Conservation (phyloP, 2,797 vertebrate species). For the Lacerta viridis region DNA sequence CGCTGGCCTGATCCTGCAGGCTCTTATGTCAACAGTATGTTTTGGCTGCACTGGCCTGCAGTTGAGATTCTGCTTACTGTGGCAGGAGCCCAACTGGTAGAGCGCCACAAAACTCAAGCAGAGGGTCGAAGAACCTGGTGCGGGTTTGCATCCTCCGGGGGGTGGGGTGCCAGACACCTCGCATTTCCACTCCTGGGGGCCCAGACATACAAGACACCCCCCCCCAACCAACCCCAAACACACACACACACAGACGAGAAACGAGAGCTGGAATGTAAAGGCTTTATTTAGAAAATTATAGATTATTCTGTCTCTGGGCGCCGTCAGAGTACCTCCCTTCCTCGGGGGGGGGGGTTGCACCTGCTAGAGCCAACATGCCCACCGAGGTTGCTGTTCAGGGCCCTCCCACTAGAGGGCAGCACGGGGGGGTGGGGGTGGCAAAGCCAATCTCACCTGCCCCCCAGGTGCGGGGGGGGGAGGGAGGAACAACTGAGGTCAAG, state of each 20-base stretch:
- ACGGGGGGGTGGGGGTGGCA: not conserved
- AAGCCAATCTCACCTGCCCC: not conserved
- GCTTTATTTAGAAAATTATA: constrained; percentile 72
- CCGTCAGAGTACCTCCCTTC: not conserved
- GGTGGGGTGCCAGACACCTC: too few relatives aligned
- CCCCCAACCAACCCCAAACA: too few relatives aligned
- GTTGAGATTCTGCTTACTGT: too few relatives aligned
- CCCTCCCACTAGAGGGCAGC: not conserved
- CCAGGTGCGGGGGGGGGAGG: not conserved
- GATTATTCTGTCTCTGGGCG: not conserved
- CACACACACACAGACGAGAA: rapidly evolving
- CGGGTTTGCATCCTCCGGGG: too few relatives aligned
- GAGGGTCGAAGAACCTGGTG: too few relatives aligned
- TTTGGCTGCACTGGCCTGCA: too few relatives aligned
- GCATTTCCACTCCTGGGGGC: too few relatives aligned
- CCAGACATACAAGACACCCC: too few relatives aligned
- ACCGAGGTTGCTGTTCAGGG: not conserved
- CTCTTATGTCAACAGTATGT: too few relatives aligned
- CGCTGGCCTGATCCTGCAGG: not conserved
- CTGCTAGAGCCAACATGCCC: not conserved
- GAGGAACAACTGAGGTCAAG: constrained; percentile 23
- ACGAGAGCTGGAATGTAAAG: constrained; percentile 55
- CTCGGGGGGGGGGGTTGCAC: not conserved
- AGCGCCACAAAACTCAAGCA: too few relatives aligned
- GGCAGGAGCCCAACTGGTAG: too few relatives aligned